These are phyloP conservation scores for Lanistes nyassanus DNA, from an alignment of 1,140 invertebrate species.

Conservation along the genomic window DNA sequence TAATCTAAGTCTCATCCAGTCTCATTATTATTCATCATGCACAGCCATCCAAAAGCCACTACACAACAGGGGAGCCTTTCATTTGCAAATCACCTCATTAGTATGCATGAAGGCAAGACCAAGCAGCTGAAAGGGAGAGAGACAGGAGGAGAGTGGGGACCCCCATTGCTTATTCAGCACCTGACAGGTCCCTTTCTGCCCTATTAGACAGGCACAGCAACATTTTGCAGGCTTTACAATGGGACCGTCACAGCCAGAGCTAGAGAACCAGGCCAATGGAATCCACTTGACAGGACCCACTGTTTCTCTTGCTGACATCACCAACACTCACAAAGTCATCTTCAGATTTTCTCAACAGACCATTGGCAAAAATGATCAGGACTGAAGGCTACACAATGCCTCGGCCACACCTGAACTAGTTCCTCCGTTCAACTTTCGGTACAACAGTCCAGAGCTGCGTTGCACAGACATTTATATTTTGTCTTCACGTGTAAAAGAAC, in stretches of 20 bases:
- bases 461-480: too few relatives aligned
- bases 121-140: conserved; percentile 5
- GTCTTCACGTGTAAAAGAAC: too few relatives aligned
- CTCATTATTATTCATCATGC: conserved; percentile 17
- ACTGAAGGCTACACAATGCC: too few relatives aligned
- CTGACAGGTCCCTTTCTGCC: conserved; percentile 93
- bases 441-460: too few relatives aligned
- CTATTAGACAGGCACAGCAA: conserved; percentile 68
- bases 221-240: conserved; percentile 69
- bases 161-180: conserved; percentile 20
- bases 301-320: too few relatives aligned
- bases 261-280: conserved; percentile 75
- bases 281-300: too few relatives aligned
- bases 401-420: too few relatives aligned
- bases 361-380: too few relatives aligned
- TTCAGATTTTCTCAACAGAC: too few relatives aligned
- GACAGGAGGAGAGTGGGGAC: conserved; percentile 13
- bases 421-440: too few relatives aligned
- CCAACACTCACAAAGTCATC: neutral
- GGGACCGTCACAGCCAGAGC: conserved; percentile 91
- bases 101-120: conserved; percentile 25
- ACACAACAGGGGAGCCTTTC: conserved; percentile 5
- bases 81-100: conserved; percentile 33
- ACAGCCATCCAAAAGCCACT: neutral
- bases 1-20: neutral